Evolutionary conservation across 2,113 vertebrate genomes (phyloP), one percentile per base, ranked within the genome.

Genomic region (Mesoclemmys tuberculata): DNA sequence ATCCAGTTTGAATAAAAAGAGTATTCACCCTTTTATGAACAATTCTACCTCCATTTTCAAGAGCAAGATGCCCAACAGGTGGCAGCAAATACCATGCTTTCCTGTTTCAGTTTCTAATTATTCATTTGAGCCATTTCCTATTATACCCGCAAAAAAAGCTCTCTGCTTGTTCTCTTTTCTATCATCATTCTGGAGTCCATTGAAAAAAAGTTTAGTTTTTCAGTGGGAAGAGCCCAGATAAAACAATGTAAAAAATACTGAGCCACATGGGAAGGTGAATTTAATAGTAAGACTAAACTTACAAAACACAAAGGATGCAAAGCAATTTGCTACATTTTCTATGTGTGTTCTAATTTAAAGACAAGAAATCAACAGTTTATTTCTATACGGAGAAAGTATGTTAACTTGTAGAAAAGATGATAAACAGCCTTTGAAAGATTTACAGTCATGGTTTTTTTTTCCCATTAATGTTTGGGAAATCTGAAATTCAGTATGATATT

Each of bases 31-130:
- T 44, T 26, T 5, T 38, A n/a, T 26, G 51, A 54, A 89, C 18
- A 75, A 38, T 71, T 31, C 38, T 14, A 18, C n/a, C 0, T 0
- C 6, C 41, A 46, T 16, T 80, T 12, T 1, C 80, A 35, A 75
- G 12, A 80, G 14, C n/a, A 80, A 14, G 1, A 4, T 2, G 4
- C 44, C 46, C 94, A 93, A 85, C 78, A 97, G 92, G 41, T 91
- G 52, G 83, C 79, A 97, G 96, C 55, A 97, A 75, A 96, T 83
- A 46, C 87, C 46, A 51, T 0, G 0, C 51, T 84, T 95, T 80
- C 84, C 56, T 58, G n/a, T 82, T 90, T 87, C 41, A 8, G 12
- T 16, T 44, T 35, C 27, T 55, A 77, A 75, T 14, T 4, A 8
- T n/a, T 84, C 19, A n/a, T n/a, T 51, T 24, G 38, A 58, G 24